A percentile compares a stretch with the other conserved stretches of the same genome.
Evolutionary conservation across 2,888 invertebrate species (phyloP).

Genomic region (Pammene fasciana): DNA sequence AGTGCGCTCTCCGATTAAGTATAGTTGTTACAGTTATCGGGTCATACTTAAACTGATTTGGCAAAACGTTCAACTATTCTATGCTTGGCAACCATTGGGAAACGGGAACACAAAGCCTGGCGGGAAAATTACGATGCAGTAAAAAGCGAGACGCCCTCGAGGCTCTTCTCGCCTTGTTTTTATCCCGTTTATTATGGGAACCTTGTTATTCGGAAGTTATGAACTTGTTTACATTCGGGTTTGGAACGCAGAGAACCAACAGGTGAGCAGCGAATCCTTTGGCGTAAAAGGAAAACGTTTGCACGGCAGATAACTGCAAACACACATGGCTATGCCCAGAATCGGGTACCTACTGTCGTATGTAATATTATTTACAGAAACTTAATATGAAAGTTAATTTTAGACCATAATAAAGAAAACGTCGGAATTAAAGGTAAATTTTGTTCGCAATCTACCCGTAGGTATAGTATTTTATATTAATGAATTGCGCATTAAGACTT

Average conservation of each 20-base stretch:
- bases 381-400: no score
- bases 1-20: neutral
- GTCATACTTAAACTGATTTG: neutral
- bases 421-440: no score
- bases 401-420: no score
- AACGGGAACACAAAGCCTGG: slow-evolving; percentile 13
- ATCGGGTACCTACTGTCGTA: neutral
- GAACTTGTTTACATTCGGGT: slow-evolving; percentile 57
- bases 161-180: slow-evolving; percentile 47
- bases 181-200: slow-evolving; percentile 51
- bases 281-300: slow-evolving; percentile 8
- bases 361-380: neutral
- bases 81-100: neutral
- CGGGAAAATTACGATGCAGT: slow-evolving; percentile 39
- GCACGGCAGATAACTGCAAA: neutral
- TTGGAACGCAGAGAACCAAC: slow-evolving; percentile 45
- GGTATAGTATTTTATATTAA: no score
- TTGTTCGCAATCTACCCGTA: no score
- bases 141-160: slow-evolving; percentile 40
- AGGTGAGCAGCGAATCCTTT: slow-evolving; percentile 43
- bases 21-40: neutral
- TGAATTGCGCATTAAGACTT: no score
- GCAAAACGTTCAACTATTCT: neutral
- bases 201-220: slow-evolving; percentile 58
- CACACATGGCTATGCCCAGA: neutral